A percentile compares a stretch with the other conserved stretches of the same genome.
phyloP scores from a whole-genome alignment of 2,797 vertebrate species.

The Sylvia borin region DNA sequence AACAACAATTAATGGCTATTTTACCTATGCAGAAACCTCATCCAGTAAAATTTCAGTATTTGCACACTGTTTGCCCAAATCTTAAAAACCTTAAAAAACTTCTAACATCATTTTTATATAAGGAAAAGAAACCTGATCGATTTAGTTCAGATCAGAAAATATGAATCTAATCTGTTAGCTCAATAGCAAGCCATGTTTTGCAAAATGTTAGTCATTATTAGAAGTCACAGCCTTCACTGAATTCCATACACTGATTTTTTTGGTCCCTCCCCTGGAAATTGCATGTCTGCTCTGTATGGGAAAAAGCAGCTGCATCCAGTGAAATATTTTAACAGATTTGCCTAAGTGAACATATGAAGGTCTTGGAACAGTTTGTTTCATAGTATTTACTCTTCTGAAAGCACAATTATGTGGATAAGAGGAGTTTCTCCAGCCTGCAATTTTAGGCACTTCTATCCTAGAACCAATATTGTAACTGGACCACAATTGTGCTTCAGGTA shows the following conservation, averaged over 20 bases:
- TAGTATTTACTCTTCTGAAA: not conserved
- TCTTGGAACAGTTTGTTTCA: not conserved
- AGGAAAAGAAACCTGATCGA: not conserved
- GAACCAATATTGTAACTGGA: not conserved
- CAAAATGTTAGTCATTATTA: not conserved
- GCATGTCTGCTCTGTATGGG: not conserved
- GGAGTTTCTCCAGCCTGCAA: not conserved
- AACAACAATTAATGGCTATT: not conserved
- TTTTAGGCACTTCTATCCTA: not conserved
- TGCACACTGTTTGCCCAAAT: not conserved
- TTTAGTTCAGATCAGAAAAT: not conserved
- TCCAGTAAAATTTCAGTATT: not conserved
- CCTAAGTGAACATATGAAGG: not conserved
- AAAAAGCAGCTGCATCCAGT: not conserved
- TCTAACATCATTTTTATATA: fast-evolving
- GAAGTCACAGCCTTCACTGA: not conserved
- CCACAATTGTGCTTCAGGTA: not conserved
- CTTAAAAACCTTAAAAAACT: not conserved
- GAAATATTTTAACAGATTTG: not conserved
- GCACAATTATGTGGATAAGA: not conserved
- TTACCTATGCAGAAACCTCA: not conserved
- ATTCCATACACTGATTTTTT: not conserved
- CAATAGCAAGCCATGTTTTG: not conserved
- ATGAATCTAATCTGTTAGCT: not conserved
- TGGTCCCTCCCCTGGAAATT: not conserved